These are phyloP conservation scores for Paralichthys olivaceus DNA, from an alignment of 2,113 vertebrate species.

Conservation along the genomic window DNA sequence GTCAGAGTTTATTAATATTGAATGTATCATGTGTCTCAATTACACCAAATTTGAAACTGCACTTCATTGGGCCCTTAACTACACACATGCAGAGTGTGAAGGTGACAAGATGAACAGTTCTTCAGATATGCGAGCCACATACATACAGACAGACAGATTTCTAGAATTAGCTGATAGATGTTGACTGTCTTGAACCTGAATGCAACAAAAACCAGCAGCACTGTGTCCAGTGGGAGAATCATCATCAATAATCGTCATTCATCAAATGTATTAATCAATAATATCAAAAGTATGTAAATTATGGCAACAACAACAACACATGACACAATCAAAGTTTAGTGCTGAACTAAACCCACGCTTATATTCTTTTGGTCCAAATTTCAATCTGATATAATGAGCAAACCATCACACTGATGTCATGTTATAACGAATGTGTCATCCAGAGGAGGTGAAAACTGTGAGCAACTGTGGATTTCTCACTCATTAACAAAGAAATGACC, in stretches of 20 bases:
- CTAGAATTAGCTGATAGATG: too few relatives aligned
- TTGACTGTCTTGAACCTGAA: too few relatives aligned
- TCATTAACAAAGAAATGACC: constrained; percentile 40
- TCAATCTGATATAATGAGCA: background rate
- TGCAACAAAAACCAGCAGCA: background rate
- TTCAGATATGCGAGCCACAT: too few relatives aligned
- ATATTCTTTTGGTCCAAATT: background rate
- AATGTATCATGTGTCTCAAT: too few relatives aligned
- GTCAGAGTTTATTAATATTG: too few relatives aligned
- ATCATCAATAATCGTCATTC: too few relatives aligned
- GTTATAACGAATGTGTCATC: background rate
- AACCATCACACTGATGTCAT: background rate
- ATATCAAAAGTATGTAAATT: background rate
- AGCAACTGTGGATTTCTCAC: constrained; percentile 15
- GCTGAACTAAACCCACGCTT: background rate
- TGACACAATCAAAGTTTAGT: too few relatives aligned
- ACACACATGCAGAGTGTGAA: too few relatives aligned
- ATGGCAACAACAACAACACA: background rate
- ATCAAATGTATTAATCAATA: background rate
- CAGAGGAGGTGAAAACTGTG: background rate
- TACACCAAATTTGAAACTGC: too few relatives aligned
- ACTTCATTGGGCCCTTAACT: too few relatives aligned
- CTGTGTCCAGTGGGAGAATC: background rate
- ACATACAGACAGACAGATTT: too few relatives aligned
- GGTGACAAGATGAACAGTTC: too few relatives aligned